These are phyloP conservation scores for Acheta domesticus DNA, from an alignment of 2,888 invertebrate species.

Conservation along the genomic window DNA sequence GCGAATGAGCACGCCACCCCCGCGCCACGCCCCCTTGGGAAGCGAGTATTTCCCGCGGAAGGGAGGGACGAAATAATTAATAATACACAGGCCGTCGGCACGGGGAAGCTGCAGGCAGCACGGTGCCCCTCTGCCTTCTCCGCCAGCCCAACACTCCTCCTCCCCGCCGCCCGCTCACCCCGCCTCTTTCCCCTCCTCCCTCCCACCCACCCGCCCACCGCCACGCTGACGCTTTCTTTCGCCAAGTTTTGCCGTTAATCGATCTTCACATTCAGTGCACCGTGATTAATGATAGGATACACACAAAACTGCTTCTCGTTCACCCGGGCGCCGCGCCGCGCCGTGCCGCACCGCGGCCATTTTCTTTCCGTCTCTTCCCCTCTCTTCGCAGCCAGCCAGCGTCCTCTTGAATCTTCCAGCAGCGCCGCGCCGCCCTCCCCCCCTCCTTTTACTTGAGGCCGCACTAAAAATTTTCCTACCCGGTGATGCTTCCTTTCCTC, in stretches of 20 bases:
- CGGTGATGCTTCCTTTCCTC: too few relatives aligned
- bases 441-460: too few relatives aligned
- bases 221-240: conserved; percentile 19
- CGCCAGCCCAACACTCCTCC: background rate
- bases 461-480: too few relatives aligned
- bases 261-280: conserved; percentile 34
- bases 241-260: conserved; percentile 30
- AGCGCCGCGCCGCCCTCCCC: too few relatives aligned
- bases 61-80: conserved; percentile 25
- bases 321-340: background rate
- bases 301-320: conserved; percentile 6
- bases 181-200: background rate
- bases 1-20: background rate
- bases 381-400: too few relatives aligned
- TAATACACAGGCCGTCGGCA: conserved; percentile 21
- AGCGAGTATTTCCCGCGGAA: background rate
- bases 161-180: background rate
- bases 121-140: background rate
- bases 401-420: too few relatives aligned
- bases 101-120: too few relatives aligned
- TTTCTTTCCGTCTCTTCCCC: background rate
- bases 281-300: conserved; percentile 33
- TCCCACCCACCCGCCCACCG: background rate
- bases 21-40: background rate
- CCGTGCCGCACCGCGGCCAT: background rate